Base-by-base conservation (phyloP, 2,797 vertebrate genomes). In the Brachyalestes nurse region DNA sequence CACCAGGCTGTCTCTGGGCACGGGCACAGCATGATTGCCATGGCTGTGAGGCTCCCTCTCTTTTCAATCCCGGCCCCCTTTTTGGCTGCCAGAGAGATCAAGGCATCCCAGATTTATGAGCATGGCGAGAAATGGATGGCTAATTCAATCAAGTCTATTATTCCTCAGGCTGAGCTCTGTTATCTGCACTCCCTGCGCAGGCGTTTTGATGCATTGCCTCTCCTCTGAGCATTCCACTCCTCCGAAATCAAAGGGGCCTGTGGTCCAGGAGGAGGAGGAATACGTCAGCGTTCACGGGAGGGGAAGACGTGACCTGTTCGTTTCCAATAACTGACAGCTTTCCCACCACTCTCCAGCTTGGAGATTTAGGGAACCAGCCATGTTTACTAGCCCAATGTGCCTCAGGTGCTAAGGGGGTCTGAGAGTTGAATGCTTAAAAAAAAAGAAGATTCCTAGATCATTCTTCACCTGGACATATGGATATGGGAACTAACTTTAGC, bases 61-160 rank as follows among this genome's bases (percentile, higher is more conserved):
- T 87, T 78, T 75, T 92, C 90, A 84, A 85, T 91, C 84, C 87
- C 84, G 69, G 79, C 79, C 84, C 23, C 73, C 64, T 58, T 49
- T 62, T 76, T 77, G 84, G 85, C 91, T 93, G 86, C 88, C 89
- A 85, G 88, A 87, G 87, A 91, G 91, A 91, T 94, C 88, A 89
- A 90, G 87, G 86, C 89, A 83, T 82, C 80, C 23, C 83, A 93
- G 90, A 91, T 91, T 91, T 88, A 91, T 86, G 84, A 90, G 87
- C 16, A 66, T 79, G 60, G 77, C 60, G 84, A 88, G 91, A 90
- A 93, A 91, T 85, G 90, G 91, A 90, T 85, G 89, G 87, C 86
- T 92, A 93, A 95, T 92, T 91, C 89, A 90, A 90, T 90, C 90
- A 89, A 89, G 89, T 87, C 88, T 90, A 89, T 94, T 93, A 89